Percentiles rank a stretch among this genome's conserved stretches.
Conservation (phyloP, 2,797 vertebrate genomes). For the Channallabes apus region DNA sequence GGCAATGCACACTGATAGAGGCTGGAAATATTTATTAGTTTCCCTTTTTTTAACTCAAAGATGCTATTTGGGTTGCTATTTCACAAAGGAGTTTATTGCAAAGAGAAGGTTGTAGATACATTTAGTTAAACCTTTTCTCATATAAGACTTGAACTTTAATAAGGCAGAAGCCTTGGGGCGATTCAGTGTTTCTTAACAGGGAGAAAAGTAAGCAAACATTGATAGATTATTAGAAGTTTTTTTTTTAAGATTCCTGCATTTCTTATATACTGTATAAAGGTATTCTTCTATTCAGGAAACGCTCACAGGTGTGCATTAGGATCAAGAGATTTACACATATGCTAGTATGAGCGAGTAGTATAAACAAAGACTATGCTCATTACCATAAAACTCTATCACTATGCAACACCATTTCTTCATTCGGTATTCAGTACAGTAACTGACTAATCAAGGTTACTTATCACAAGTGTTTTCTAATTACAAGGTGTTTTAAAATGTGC, state of each 20-base stretch:
- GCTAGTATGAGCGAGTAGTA: not conserved
- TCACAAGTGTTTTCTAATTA: too few species aligned
- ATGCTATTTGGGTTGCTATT: not conserved
- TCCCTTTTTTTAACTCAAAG: not conserved
- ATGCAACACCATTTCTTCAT: not conserved
- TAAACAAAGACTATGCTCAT: not conserved
- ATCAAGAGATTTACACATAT: not conserved
- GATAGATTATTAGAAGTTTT: not conserved
- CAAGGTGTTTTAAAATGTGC: not conserved
- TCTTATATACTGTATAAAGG: too few species aligned
- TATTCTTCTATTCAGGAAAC: not conserved
- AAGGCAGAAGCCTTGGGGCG: not conserved
- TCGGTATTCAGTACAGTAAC: not conserved
- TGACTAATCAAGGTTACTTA: not conserved
- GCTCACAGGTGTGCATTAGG: not conserved
- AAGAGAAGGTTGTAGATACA: not conserved
- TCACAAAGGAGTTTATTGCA: constrained; percentile 16
- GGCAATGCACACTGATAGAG: constrained; percentile 66
- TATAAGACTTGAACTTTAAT: not conserved
- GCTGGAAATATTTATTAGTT: constrained; percentile 57
- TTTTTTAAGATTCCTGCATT: not conserved
- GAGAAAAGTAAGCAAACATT: not conserved
- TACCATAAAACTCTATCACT: not conserved
- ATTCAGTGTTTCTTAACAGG: not conserved
- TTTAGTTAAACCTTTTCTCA: constrained; percentile 1